Base-by-base conservation (phyloP, 2,113 vertebrate species). In the Brachirus orientalis region DNA sequence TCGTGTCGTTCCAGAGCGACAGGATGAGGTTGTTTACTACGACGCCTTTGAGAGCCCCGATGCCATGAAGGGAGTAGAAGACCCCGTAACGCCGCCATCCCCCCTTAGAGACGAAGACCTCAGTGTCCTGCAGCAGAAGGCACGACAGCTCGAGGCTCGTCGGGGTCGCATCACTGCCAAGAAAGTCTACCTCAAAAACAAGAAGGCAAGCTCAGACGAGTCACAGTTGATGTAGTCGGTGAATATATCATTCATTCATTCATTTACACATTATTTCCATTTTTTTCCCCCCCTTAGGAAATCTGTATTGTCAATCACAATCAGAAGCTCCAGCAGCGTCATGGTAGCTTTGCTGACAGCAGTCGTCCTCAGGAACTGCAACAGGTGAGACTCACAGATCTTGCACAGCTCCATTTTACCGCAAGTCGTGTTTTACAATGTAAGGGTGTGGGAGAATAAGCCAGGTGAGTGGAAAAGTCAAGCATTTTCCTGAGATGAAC, bases 171-270 rank as follows among this genome's bases (percentile, higher is more conserved):
- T 98, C 92, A 97, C 96, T 40, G 94, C 97, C 86, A 99, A 98
- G 93, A 99, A 96, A 92, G 96, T 95, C 94, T 98, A 98, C 96
- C 98, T 99, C 95, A 97, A 96, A 93, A 98, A 96, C 88, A 99
- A 99, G 91, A 99, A 98, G 96, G 98, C 96, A 71, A 22, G 18
- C 4, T 2, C 6, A 0, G 7, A 59, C 14, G 10, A 11, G 6
- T 20, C 17, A 11, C 10, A 13, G 12, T 14, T 10, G 10, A 43
- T 43, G 11, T 13, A 1, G 5, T 13, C 11, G 40, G 40, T 43
- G 10, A 1, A 5, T 1, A 43, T 5, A 4, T 12, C 28, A 28
- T 13, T 43, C 14, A 13, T 43, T 13, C 11, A 10, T 43, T 12
- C 2, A 16, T 20, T 10, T 5, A 33, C 45, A 6, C 71, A 19